Percentiles rank a stretch among this genome's conserved stretches.
Conservation (phyloP, 1,140 invertebrate genomes). For the Propsilocerus akamusi region DNA sequence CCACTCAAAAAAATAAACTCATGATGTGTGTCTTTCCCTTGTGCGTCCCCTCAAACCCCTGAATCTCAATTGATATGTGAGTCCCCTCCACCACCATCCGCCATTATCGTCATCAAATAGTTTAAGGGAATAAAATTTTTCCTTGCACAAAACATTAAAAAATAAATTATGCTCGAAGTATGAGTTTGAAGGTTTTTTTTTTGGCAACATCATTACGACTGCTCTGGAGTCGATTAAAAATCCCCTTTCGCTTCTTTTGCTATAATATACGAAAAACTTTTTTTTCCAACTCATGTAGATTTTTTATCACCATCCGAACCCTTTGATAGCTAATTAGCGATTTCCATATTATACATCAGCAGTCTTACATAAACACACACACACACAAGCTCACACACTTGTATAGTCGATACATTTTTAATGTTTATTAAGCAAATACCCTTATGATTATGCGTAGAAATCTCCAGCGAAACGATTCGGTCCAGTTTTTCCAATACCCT, state of each 20-base stretch:
- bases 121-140: background rate
- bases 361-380: background rate
- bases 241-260: background rate
- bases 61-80: too few relatives aligned
- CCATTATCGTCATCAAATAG: too few relatives aligned
- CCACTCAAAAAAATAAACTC: too few relatives aligned
- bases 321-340: conserved; percentile 4
- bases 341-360: background rate
- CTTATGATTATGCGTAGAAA: too few relatives aligned
- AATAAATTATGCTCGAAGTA: too few relatives aligned
- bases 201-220: background rate
- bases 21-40: too few relatives aligned
- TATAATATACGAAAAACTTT: background rate
- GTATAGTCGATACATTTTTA: background rate
- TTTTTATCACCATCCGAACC: background rate
- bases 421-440: conserved; percentile 1
- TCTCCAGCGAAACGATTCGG: too few relatives aligned
- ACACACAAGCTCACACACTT: too few relatives aligned
- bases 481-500: too few relatives aligned
- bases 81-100: too few relatives aligned
- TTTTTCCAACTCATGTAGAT: background rate
- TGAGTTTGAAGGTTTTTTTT: too few relatives aligned
- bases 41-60: too few relatives aligned
- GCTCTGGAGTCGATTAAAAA: background rate
- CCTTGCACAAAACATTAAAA: background rate